These are phyloP conservation scores for Ochotona curzoniae DNA, from an alignment of 2,113 vertebrate genomes.

Conservation along the genomic window DNA sequence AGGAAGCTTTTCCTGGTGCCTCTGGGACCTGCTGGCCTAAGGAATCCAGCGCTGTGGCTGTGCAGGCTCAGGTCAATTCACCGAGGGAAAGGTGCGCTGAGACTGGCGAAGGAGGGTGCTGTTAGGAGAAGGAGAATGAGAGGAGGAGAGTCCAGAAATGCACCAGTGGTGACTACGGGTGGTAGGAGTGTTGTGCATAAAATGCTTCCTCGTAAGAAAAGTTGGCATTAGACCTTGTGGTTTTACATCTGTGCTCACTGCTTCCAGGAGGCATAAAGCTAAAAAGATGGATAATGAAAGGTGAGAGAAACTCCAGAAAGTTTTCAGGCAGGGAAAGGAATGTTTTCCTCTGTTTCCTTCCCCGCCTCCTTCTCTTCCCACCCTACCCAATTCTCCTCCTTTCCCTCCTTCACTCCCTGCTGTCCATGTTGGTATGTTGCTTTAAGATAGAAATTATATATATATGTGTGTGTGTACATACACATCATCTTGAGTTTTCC, in stretches of 20 bases:
- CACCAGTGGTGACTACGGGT: rapidly evolving
- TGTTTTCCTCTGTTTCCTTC: neutral
- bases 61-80: neutral
- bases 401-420: neutral
- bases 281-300: neutral
- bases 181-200: neutral
- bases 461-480: neutral
- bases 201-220: neutral
- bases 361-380: rapidly evolving
- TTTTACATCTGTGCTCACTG: neutral
- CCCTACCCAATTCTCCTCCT: too few relatives aligned
- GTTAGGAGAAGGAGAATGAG: neutral
- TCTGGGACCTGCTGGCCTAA: neutral
- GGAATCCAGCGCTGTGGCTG: rapidly evolving
- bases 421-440: neutral
- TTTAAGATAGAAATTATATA: conserved; percentile 20
- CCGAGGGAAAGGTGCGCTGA: neutral
- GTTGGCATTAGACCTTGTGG: neutral
- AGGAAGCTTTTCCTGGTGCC: neutral
- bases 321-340: neutral
- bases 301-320: neutral
- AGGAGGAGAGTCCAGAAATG: rapidly evolving
- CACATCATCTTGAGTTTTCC: neutral
- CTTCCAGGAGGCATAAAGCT: neutral
- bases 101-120: neutral